phyloP scores from a whole-genome alignment of 2,113 vertebrate genomes.

The Larimichthys polyactis region DNA sequence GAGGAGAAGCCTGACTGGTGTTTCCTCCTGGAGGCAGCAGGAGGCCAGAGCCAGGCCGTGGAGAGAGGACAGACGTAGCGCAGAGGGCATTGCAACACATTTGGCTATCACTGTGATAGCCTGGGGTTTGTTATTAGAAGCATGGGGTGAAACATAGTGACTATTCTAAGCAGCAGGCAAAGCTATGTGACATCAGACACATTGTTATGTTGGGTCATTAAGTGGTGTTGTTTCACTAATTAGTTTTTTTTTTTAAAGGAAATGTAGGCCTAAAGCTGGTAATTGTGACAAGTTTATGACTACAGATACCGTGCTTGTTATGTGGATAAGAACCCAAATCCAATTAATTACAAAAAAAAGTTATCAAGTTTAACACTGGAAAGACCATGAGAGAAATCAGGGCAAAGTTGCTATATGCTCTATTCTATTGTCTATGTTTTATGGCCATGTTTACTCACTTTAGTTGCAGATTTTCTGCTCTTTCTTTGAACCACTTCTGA shows the following conservation, averaged over 20 bases:
- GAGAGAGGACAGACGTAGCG: conserved; percentile 50
- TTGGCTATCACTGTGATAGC: conserved; percentile 54
- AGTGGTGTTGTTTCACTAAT: conserved; percentile 73
- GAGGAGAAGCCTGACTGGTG: conserved; percentile 56
- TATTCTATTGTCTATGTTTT: conserved; percentile 67
- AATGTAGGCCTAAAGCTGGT: conserved; percentile 53
- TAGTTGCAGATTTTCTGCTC: conserved; percentile 56
- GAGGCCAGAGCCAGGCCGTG: conserved; percentile 49
- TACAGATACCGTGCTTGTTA: conserved; percentile 24
- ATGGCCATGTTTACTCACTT: conserved; percentile 67
- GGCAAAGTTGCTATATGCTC: conserved; percentile 35
- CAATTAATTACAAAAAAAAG: conserved; percentile 51
- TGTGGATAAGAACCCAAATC: conserved; percentile 49
- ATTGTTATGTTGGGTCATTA: conserved; percentile 69
- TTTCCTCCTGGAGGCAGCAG: conserved; percentile 67
- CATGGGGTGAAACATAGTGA: conserved; percentile 46
- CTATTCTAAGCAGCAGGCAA: conserved; percentile 55
- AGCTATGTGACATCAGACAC: conserved; percentile 58
- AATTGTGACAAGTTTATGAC: conserved; percentile 66
- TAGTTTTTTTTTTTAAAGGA: conserved; percentile 65
- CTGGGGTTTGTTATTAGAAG: conserved; percentile 74
- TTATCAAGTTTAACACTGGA: conserved; percentile 25
- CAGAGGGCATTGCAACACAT: conserved; percentile 54
- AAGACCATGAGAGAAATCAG: conserved; percentile 14
- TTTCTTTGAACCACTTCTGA: conserved; percentile 68